phyloP scores from a whole-genome alignment of 2,113 vertebrate species.

The Pteropus alecto region DNA sequence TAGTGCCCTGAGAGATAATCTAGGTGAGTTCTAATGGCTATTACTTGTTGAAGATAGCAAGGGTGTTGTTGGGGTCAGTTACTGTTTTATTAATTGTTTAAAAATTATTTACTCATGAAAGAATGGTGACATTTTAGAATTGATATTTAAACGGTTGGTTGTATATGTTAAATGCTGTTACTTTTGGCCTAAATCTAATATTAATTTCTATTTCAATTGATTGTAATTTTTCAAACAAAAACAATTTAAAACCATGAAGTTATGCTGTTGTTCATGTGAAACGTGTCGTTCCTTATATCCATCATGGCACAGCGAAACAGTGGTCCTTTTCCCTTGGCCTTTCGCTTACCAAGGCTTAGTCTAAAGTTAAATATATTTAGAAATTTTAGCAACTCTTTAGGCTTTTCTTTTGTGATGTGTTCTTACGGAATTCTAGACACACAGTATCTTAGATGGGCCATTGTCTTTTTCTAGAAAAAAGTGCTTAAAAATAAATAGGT shows the following conservation, averaged over 20 bases:
- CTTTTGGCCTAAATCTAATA: conserved; percentile 1
- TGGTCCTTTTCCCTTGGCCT: background rate
- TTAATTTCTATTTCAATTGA: background rate
- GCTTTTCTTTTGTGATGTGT: background rate
- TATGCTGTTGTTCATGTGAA: conserved; percentile 3
- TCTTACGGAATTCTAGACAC: background rate
- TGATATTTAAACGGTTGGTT: conserved; percentile 33
- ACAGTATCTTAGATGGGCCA: background rate
- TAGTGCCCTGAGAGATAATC: conserved; percentile 95
- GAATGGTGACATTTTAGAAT: background rate
- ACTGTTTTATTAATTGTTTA: conserved; percentile 40
- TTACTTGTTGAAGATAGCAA: background rate
- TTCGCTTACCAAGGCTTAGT: background rate
- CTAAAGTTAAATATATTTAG: background rate
- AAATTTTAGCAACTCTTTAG: background rate
- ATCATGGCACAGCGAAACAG: background rate
- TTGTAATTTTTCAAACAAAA: conserved; percentile 32
- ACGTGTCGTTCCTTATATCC: background rate
- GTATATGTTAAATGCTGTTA: background rate
- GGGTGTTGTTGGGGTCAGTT: background rate
- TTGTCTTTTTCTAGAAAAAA: background rate
- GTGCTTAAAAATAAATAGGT: background rate
- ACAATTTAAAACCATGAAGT: background rate
- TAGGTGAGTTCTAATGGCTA: conserved; percentile 85
- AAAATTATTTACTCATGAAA: background rate